Evolutionary conservation across 2,113 vertebrate species (phyloP).

Genomic region (Stomatorhinus ivindoensis): DNA sequence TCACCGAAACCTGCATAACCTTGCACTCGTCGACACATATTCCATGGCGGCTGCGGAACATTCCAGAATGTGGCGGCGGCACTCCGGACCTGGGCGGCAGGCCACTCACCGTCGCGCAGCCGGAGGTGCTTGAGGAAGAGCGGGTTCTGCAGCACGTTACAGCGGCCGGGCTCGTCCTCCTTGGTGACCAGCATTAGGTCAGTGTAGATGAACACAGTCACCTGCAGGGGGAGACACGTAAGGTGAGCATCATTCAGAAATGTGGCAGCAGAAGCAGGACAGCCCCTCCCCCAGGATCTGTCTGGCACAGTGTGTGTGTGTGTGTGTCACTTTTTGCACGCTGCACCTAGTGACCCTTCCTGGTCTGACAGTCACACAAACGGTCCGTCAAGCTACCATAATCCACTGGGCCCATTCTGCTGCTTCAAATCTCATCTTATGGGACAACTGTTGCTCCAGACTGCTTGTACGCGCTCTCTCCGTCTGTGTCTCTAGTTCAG

Average conservation of each 20-base stretch:
- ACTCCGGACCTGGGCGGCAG: not conserved
- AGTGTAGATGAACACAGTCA: conserved; percentile 84
- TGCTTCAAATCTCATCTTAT: not conserved
- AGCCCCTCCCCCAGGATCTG: not conserved
- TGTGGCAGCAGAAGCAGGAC: not conserved
- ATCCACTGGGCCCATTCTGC: not conserved
- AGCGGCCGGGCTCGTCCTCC: conserved; percentile 80
- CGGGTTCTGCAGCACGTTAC: conserved; percentile 87
- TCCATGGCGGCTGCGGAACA: not conserved
- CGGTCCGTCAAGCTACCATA: not conserved
- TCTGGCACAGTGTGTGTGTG: not conserved
- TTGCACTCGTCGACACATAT: not conserved
- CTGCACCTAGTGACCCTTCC: not conserved
- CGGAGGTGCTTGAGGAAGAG: conserved; percentile 79
- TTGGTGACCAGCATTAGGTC: conserved; percentile 90
- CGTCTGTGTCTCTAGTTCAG: not conserved
- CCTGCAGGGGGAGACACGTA: conserved; percentile 49
- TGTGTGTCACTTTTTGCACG: not conserved
- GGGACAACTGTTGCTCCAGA: not conserved
- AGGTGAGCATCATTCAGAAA: not conserved
- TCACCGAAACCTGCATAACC: not conserved
- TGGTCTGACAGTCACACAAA: not conserved
- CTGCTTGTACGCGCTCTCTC: not conserved
- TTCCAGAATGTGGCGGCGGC: not conserved
- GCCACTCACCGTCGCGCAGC: conserved; percentile 75